Conservation (phyloP, 1,140 invertebrate genomes). For the Plutomurus gul region DNA sequence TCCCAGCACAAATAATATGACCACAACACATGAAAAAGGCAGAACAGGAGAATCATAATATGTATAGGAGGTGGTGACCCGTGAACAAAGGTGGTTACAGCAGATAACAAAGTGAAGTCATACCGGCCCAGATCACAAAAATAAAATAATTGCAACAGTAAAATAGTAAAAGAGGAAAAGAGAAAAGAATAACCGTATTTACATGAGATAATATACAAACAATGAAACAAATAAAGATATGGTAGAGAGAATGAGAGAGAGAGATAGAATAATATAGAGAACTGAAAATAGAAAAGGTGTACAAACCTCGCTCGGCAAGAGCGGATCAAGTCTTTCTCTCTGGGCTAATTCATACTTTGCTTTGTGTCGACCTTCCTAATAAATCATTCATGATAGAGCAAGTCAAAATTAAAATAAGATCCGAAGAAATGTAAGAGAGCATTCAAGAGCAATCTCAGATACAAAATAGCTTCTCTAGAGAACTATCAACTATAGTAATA, state of each 20-base stretch:
- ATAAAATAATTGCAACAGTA: no score
- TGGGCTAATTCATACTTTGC: constrained; percentile 54
- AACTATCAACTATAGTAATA: neutral
- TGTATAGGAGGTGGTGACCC: no score
- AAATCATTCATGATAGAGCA: constrained; percentile 41
- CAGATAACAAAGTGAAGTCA: no score
- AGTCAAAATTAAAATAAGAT: constrained; percentile 24
- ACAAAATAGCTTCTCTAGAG: constrained; percentile 5
- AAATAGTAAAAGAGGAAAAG: no score
- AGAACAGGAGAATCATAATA: neutral
- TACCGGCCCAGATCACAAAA: no score
- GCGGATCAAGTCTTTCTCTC: constrained; percentile 54
- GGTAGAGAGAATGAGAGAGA: neutral
- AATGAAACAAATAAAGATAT: neutral
- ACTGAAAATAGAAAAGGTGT: constrained; percentile 46
- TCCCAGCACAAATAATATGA: no score
- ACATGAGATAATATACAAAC: no score
- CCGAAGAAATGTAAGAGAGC: neutral
- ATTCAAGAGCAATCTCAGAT: constrained; percentile 17
- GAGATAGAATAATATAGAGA: neutral
- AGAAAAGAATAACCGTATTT: no score
- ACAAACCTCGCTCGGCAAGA: constrained; percentile 53
- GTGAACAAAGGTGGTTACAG: no score
- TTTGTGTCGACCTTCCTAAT: constrained; percentile 53
- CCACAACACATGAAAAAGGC: neutral